Base-by-base conservation (phyloP, 2,113 vertebrate genomes). In the Galemys pyrenaicus region DNA sequence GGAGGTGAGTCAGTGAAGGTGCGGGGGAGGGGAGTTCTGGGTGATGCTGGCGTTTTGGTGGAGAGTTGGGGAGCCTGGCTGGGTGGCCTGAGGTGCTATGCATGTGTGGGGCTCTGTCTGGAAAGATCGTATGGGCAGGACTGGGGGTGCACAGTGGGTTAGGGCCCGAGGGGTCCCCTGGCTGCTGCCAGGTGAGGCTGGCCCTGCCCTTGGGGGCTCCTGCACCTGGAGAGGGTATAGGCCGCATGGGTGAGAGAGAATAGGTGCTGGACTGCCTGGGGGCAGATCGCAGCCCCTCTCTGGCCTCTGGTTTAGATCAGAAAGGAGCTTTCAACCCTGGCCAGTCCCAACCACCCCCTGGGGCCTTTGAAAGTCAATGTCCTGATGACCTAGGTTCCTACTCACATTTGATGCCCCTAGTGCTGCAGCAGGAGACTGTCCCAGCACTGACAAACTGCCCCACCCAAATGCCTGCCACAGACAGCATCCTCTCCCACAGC, bases 81-180 rank as follows among this genome's bases (percentile, higher is more conserved):
- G 54, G 79, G 35, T 19, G 6, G 39, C 37, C 74, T 26, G 56
- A 37, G 58, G 74, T 71, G 44, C 28, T 7, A 2, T 10, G 64
- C 20, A 17, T 67, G 74, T 0, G 0, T 58, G 58, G 79, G 81
- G 30, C 71, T 71, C 51, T 13, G 24, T 37, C 19, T 82, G 62
- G 15, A 16, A 32, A 54, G 90, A 16, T 26, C 39, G 68, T 44
- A 7, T 44, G 1, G 2, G 46, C 1, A 4, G 56, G 8, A 51
- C 30, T 20, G 0, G 32, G 32, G 35, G 16, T 54, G 9, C 2
- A 0, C 16, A 0, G 10, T 5, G 13, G 35, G 6, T 26, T 11
- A 13, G 35, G 79, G 16, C 17, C 68, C 28, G 35, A 79, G 19
- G 49, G 46, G 20, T 60, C 19, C n/a, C 35, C 35, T 35, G 41